These are phyloP conservation scores for Gymnorhina tibicen DNA, from an alignment of 2,113 vertebrate genomes.

Conservation along the genomic window DNA sequence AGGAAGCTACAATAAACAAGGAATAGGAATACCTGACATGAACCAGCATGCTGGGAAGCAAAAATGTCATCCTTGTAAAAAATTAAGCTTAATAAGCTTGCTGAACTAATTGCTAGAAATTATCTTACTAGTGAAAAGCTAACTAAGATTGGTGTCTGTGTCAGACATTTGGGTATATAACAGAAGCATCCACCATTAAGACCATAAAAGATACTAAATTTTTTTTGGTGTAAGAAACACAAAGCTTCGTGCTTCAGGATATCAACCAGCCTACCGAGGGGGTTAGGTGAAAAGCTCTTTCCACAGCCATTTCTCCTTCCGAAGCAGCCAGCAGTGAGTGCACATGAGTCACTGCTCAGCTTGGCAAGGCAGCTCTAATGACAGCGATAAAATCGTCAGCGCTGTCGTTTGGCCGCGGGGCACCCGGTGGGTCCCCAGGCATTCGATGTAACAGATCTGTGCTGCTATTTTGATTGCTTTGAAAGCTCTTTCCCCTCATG, in stretches of 20 bases:
- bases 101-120: neutral
- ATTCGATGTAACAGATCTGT: neutral
- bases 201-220: neutral
- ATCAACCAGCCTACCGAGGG: accelerated
- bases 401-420: accelerated
- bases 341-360: neutral
- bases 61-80: neutral
- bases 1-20: neutral
- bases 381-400: neutral
- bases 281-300: neutral
- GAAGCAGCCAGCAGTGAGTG: neutral
- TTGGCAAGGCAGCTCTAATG: neutral
- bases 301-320: neutral
- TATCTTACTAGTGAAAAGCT: neutral
- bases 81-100: neutral
- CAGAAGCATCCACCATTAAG: neutral
- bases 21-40: neutral
- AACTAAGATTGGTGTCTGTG: neutral
- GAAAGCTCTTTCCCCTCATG: neutral
- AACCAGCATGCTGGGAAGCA: neutral
- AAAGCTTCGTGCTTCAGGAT: neutral
- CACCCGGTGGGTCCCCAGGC: neutral
- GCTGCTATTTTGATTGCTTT: neutral
- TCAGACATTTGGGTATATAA: neutral
- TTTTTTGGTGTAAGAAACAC: neutral